A percentile compares a stretch with the other conserved stretches of the same genome.
Evolutionary conservation across 1,140 invertebrate species (phyloP).

Genomic region (Euura lappo): DNA sequence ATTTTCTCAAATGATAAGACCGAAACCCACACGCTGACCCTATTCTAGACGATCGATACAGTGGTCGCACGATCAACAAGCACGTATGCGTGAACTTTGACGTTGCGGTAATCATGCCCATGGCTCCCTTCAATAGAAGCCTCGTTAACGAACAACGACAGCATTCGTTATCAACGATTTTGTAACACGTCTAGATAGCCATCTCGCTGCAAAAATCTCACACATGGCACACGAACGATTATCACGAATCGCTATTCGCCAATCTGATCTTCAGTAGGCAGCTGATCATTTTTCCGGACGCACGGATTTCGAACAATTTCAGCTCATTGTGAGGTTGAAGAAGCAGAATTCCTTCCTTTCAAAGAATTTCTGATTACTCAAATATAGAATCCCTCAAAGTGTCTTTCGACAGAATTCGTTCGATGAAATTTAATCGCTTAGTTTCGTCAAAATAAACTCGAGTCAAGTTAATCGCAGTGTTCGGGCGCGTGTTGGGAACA

Average conservation of each 20-base stretch:
- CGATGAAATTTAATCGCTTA: too few species aligned
- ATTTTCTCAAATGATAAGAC: not conserved
- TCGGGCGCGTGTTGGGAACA: not conserved
- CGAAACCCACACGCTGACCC: not conserved
- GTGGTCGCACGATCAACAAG: not conserved
- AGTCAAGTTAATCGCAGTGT: too few species aligned
- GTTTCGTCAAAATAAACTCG: too few species aligned
- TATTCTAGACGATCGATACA: not conserved
- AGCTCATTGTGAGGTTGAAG: too few species aligned
- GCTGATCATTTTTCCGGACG: too few species aligned
- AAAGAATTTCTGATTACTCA: too few species aligned
- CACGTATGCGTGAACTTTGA: slow-evolving; percentile 3
- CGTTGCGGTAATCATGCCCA: not conserved
- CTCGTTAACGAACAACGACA: slow-evolving; percentile 1
- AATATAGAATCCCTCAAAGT: too few species aligned
- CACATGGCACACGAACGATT: not conserved
- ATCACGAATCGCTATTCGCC: not conserved
- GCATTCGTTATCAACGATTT: not conserved
- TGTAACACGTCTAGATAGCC: not conserved
- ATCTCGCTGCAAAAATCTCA: not conserved
- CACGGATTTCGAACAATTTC: too few species aligned
- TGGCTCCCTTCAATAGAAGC: slow-evolving; percentile 1
- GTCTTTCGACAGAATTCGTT: too few species aligned
- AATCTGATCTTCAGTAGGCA: not conserved
- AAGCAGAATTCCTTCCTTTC: too few species aligned